Conservation (phyloP, 2,113 vertebrate genomes). For the human (Homo sapiens) region DNA sequence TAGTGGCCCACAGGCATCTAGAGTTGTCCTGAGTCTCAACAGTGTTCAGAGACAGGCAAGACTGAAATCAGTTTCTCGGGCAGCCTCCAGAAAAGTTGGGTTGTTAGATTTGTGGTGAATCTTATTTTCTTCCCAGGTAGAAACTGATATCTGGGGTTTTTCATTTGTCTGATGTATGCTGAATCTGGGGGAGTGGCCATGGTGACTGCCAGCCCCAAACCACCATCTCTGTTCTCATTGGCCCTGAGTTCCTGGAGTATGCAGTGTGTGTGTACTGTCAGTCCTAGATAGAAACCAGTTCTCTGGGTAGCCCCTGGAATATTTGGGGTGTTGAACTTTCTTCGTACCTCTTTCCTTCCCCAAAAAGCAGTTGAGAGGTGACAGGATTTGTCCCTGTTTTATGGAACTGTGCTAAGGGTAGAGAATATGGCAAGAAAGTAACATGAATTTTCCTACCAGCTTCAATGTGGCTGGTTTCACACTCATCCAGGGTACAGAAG, state of each 20-base stretch:
- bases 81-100: background rate
- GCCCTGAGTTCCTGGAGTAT: too few relatives aligned
- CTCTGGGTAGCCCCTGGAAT: background rate
- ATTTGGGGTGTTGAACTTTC: background rate
- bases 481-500: background rate
- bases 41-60: background rate
- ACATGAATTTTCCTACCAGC: background rate
- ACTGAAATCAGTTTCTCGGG: background rate
- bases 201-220: background rate
- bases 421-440: background rate
- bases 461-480: background rate
- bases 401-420: accelerated
- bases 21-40: background rate
- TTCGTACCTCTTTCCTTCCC: background rate
- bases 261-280: accelerated
- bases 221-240: background rate
- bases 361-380: background rate
- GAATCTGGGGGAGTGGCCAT: background rate
- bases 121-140: background rate
- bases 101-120: too few relatives aligned
- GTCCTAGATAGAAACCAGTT: background rate
- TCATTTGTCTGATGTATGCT: background rate
- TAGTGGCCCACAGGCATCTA: background rate
- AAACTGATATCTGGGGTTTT: background rate
- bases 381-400: background rate